Evolutionary conservation across 2,888 invertebrate genomes (phyloP).

Genomic region (Celastrina argiolus): DNA sequence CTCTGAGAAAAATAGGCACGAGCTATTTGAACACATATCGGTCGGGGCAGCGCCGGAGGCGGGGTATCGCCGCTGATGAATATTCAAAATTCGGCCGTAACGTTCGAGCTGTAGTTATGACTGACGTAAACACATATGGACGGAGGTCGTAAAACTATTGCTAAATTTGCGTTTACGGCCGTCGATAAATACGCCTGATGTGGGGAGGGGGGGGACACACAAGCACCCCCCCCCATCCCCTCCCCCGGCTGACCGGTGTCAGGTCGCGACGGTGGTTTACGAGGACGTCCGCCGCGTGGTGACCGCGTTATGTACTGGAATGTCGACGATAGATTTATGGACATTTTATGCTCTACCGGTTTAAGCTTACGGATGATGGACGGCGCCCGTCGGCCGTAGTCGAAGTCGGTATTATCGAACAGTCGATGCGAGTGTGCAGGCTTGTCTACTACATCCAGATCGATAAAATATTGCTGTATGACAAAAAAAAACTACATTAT

Average conservation of each 20-base stretch:
- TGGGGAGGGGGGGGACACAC: too few relatives aligned
- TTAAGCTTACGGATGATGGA: slow-evolving; percentile 3
- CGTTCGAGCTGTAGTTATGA: neutral
- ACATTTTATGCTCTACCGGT: slow-evolving; percentile 4
- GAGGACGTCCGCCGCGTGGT: neutral
- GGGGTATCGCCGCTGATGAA: neutral
- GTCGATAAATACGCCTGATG: slow-evolving; percentile 12
- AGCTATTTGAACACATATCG: neutral
- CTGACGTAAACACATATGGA: slow-evolving; percentile 2
- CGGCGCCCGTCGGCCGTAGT: neutral
- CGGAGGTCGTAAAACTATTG: slow-evolving; percentile 8
- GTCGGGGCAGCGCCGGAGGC: neutral
- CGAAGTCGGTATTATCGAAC: neutral
- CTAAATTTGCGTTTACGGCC: slow-evolving; percentile 9
- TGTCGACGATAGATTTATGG: slow-evolving; percentile 3
- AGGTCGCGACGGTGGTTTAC: slow-evolving; percentile 6
- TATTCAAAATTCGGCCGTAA: neutral
- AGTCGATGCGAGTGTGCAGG: too few relatives aligned
- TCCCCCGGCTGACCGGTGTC: neutral
- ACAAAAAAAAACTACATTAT: too few relatives aligned
- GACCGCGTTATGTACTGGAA: neutral
- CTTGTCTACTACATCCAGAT: too few relatives aligned
- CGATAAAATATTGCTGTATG: too few relatives aligned
- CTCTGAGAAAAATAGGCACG: too few relatives aligned
- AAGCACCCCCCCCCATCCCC: neutral